These are phyloP conservation scores for Gallinago jamesoni DNA, from an alignment of 2,113 vertebrate species.

Conservation along the genomic window DNA sequence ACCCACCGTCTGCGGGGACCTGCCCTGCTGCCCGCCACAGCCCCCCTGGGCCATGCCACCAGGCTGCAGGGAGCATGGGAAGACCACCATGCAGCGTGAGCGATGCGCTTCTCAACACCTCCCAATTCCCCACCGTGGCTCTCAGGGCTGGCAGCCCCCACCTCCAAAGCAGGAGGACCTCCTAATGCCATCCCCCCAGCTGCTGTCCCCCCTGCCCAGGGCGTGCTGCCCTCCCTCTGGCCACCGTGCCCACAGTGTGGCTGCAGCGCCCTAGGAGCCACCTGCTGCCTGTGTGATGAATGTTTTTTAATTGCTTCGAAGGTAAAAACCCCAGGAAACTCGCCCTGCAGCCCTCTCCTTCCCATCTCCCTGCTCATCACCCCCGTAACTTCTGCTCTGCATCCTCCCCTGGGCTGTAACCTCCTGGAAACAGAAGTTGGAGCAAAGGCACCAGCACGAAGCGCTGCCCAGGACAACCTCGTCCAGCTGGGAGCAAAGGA, in stretches of 20 bases:
- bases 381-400: neutral
- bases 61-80: neutral
- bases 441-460: neutral
- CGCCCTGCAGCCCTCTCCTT: neutral
- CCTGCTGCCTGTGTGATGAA: neutral
- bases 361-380: neutral
- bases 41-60: neutral
- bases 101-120: neutral
- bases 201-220: neutral
- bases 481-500: neutral
- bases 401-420: neutral
- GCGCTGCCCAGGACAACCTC: neutral
- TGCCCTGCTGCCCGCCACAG: neutral
- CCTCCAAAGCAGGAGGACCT: neutral
- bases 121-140: neutral
- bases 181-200: neutral
- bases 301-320: neutral
- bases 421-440: neutral
- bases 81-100: neutral
- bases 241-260: rapidly evolving
- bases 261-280: neutral
- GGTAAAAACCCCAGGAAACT: neutral
- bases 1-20: neutral
- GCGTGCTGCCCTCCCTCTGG: neutral
- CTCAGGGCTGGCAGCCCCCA: neutral